Percentiles rank a stretch among this genome's conserved stretches.
Evolutionary conservation across 2,113 vertebrate species (phyloP).

Genomic region (Lycaon pictus): DNA sequence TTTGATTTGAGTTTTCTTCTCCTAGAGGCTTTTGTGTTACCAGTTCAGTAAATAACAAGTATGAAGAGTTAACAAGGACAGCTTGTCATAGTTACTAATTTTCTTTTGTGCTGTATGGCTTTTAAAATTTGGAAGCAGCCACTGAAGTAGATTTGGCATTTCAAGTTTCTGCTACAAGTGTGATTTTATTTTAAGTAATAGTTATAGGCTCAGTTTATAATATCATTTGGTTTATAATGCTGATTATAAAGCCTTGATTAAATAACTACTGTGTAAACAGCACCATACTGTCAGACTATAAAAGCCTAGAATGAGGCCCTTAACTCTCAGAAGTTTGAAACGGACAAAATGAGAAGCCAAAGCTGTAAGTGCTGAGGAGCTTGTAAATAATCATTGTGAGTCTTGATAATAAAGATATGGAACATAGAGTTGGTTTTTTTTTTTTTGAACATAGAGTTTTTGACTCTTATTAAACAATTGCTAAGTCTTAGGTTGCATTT

Average conservation of each 20-base stretch:
- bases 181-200: neutral
- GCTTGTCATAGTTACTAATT: neutral
- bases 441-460: too few species aligned
- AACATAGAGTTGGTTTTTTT: neutral
- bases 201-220: neutral
- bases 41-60: neutral
- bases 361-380: neutral
- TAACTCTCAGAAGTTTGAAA: neutral
- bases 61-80: neutral
- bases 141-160: neutral
- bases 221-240: neutral
- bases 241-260: neutral
- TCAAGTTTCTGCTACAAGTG: neutral
- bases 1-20: slow-evolving; percentile 17
- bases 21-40: neutral
- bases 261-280: neutral
- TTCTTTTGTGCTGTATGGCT: neutral
- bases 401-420: neutral
- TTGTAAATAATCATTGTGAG: neutral
- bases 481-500: neutral
- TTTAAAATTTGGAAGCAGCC: neutral
- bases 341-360: neutral
- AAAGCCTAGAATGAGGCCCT: neutral
- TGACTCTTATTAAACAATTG: neutral
- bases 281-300: neutral